phyloP scores from a whole-genome alignment of 1,140 invertebrate species.

The Cephus cinctus region DNA sequence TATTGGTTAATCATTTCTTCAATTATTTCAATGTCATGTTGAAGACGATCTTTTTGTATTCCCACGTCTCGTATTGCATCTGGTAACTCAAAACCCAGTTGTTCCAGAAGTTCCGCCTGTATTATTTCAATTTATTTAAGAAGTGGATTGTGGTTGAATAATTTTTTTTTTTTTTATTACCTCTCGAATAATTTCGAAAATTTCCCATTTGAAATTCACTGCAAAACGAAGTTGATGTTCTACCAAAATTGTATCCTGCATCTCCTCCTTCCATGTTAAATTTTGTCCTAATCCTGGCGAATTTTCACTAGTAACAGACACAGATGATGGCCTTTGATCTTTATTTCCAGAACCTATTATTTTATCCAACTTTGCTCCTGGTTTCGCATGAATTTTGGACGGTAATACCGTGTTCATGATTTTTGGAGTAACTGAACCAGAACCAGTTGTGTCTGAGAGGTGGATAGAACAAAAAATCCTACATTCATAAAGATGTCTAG shows the following conservation, averaged over 20 bases:
- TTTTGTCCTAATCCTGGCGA: conserved; percentile 37
- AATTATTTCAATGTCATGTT: conserved; percentile 62
- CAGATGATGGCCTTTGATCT: too few relatives aligned
- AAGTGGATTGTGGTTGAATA: not conserved
- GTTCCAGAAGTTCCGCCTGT: conserved; percentile 69
- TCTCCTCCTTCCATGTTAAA: conserved; percentile 66
- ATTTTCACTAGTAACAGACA: conserved; percentile 4
- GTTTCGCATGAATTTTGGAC: not conserved
- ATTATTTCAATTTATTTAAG: not conserved
- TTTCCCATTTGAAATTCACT: conserved; percentile 65
- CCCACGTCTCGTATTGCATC: conserved; percentile 66
- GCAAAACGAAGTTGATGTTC: conserved; percentile 66
- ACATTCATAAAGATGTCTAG: too few relatives aligned
- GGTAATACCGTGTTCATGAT: not conserved
- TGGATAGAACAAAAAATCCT: too few relatives aligned
- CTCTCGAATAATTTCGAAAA: conserved; percentile 75
- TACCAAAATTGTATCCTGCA: conserved; percentile 62
- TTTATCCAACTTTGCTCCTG: not conserved
- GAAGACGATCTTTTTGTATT: conserved; percentile 68
- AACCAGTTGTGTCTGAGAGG: not conserved
- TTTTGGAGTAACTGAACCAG: not conserved
- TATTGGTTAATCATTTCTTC: conserved; percentile 63
- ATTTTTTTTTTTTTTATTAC: conserved; percentile 14
- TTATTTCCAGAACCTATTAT: not conserved
- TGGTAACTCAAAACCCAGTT: conserved; percentile 71